These are phyloP conservation scores for Bradynema listronoti DNA, from an alignment of 1,140 invertebrate species.

Conservation along the genomic window DNA sequence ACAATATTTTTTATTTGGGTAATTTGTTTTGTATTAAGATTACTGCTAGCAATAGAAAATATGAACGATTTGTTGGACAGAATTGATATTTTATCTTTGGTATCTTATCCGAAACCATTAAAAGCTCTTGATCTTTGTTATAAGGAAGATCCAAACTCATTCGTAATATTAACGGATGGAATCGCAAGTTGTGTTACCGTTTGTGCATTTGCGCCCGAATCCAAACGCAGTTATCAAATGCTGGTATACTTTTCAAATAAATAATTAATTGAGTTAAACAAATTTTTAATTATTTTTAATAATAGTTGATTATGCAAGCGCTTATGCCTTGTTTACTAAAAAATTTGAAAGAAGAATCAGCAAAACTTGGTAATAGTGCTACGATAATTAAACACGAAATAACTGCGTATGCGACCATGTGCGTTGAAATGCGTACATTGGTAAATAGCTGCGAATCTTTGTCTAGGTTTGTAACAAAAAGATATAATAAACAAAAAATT, in stretches of 20 bases:
- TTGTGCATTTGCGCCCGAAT: constrained; percentile 90
- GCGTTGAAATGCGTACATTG: constrained; percentile 76
- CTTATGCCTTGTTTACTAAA: constrained; percentile 87
- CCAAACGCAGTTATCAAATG: constrained; percentile 91
- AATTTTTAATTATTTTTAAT: constrained; percentile 63
- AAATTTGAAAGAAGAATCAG: constrained; percentile 80
- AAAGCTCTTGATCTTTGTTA: constrained; percentile 95
- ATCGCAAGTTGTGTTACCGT: constrained; percentile 80
- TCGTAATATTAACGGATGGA: constrained; percentile 77
- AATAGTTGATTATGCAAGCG: constrained; percentile 76
- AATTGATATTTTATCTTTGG: constrained; percentile 80
- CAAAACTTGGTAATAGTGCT: constrained; percentile 68
- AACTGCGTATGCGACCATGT: constrained; percentile 75
- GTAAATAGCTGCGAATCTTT: constrained; percentile 81
- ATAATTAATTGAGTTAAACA: neutral
- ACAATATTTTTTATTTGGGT: neutral
- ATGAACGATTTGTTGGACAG: constrained; percentile 67
- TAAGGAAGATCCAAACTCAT: constrained; percentile 86
- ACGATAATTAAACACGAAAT: constrained; percentile 69
- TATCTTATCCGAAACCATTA: constrained; percentile 88
- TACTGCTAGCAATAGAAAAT: constrained; percentile 66
- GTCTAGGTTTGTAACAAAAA: constrained; percentile 13
- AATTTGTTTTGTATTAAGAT: constrained; percentile 72
- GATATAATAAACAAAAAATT: no score
- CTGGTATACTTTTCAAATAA: constrained; percentile 62